Conservation (phyloP, 2,797 vertebrate species). For the Chelmon rostratus region DNA sequence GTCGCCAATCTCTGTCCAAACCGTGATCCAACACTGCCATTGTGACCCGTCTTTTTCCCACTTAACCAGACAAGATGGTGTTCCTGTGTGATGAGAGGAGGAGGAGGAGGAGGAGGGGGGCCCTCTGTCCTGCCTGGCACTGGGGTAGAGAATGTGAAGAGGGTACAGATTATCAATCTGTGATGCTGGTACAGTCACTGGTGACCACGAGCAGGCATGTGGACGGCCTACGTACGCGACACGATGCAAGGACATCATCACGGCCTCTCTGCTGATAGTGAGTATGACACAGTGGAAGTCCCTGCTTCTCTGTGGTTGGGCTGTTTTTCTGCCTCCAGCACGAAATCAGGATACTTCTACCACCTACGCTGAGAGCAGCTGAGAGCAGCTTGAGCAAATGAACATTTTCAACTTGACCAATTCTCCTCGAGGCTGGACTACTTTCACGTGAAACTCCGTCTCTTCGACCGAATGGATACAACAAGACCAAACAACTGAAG, state of each 20-base stretch:
- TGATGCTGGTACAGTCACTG: conserved; percentile 40
- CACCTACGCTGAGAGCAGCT: neutral
- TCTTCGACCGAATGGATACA: conserved; percentile 26
- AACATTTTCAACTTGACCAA: neutral
- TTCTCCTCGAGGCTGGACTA: conserved; percentile 17
- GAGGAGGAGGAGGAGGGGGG: neutral
- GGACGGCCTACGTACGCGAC: neutral
- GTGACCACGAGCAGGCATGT: conserved; percentile 23
- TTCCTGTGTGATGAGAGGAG: conserved; percentile 42
- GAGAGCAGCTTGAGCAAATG: neutral
- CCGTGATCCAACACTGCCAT: conserved; percentile 68
- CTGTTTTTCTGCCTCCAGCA: conserved; percentile 10
- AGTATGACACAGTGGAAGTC: conserved; percentile 5
- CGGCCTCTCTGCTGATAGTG: conserved; percentile 8
- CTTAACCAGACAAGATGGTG: conserved; percentile 55
- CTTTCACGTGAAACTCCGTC: neutral
- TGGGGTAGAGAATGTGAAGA: conserved; percentile 20
- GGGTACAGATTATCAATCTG: conserved; percentile 33
- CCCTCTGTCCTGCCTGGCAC: conserved; percentile 67
- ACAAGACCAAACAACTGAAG: neutral
- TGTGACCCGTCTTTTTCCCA: conserved; percentile 59
- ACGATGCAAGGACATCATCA: conserved; percentile 1
- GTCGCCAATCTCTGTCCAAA: conserved; percentile 67
- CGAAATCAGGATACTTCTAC: conserved; percentile 7
- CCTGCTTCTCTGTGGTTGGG: neutral